A percentile compares a stretch with the other conserved stretches of the same genome.
phyloP scores from a whole-genome alignment of 23 tunicate genomes.

The Pegea sp. region DNA sequence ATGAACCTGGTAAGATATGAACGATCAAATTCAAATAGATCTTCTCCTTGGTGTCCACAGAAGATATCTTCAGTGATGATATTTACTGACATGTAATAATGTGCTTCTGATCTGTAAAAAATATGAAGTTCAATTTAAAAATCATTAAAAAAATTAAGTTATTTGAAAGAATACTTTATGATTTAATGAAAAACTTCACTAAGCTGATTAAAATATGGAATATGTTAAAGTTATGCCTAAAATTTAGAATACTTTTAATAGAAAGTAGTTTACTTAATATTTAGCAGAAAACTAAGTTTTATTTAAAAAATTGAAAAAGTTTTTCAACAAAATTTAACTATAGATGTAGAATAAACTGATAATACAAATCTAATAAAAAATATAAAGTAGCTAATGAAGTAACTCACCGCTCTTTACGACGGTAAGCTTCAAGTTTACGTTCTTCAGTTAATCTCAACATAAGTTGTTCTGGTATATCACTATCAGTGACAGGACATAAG shows the following conservation, averaged over 20 bases:
- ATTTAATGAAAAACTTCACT: no score
- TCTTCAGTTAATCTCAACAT: constrained; percentile 46
- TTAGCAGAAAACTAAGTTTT: no score
- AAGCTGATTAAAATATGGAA: no score
- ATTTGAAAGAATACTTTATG: no score
- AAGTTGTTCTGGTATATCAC: constrained; percentile 63
- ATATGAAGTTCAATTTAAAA: no score
- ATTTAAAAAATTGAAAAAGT: no score
- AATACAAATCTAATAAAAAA: no score
- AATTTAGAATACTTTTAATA: no score
- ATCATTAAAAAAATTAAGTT: neutral
- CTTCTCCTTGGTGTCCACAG: constrained; percentile 93
- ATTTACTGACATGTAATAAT: constrained; percentile 68
- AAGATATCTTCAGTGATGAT: constrained; percentile 87
- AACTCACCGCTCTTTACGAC: constrained; percentile 66
- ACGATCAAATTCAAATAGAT: constrained; percentile 70
- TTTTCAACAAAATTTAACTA: no score
- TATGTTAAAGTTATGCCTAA: no score
- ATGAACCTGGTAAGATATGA: constrained; percentile 43
- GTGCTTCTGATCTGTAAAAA: constrained; percentile 55
- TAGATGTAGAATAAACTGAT: no score
- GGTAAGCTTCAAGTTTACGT: constrained; percentile 54
- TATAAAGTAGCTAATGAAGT: neutral
- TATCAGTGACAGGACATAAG: constrained; percentile 60
- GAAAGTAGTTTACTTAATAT: no score